These are phyloP conservation scores for Eupithecia tripunctaria DNA, from an alignment of 2,888 invertebrate species.

Conservation along the genomic window DNA sequence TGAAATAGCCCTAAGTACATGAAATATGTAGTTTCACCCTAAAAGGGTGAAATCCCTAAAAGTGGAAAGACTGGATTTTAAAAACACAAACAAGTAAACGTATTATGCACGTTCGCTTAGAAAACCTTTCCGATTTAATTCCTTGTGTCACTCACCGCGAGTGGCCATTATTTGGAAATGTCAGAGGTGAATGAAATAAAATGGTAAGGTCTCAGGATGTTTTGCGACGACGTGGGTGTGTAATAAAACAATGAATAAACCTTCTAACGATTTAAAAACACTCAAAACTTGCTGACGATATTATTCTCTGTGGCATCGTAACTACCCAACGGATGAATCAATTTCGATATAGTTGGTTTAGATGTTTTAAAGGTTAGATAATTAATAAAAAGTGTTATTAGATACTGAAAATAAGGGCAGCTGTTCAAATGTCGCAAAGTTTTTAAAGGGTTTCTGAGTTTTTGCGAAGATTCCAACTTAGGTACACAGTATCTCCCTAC, in stretches of 20 bases:
- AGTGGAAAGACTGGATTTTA: background rate
- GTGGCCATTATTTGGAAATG: background rate
- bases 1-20: too few relatives aligned
- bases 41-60: too few relatives aligned
- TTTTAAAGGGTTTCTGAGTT: background rate
- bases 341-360: too few relatives aligned
- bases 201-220: background rate
- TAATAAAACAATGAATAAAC: constrained; percentile 1
- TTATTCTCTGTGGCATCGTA: too few relatives aligned
- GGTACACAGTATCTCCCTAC: too few relatives aligned
- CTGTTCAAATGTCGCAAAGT: background rate
- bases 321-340: too few relatives aligned
- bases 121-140: background rate
- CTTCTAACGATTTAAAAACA: background rate
- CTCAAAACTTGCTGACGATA: background rate
- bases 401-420: background rate
- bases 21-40: too few relatives aligned
- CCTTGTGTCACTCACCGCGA: background rate
- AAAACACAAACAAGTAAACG: background rate
- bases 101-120: background rate
- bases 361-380: too few relatives aligned
- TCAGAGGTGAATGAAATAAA: background rate
- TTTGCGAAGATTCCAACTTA: too few relatives aligned
- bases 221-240: background rate
- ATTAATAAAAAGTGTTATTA: background rate